These are phyloP conservation scores for Tamandua tetradactyla DNA, from an alignment of 2,797 vertebrate species.

Conservation along the genomic window DNA sequence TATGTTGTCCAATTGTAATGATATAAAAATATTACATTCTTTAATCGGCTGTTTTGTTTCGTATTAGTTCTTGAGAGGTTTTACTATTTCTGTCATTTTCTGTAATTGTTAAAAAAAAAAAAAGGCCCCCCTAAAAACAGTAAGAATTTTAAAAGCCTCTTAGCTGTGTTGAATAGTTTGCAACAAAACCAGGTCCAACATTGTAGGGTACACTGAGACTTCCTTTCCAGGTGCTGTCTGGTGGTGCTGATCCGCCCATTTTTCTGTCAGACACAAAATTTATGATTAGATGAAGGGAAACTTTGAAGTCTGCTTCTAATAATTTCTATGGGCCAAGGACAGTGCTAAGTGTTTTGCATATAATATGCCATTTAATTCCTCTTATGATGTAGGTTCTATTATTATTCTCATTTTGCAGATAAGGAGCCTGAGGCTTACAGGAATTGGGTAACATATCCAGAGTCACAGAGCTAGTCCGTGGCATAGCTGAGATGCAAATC, in stretches of 20 bases:
- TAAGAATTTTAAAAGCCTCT: slow-evolving; percentile 69
- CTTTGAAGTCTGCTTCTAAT: background rate
- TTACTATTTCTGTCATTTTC: background rate
- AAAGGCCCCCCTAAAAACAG: background rate
- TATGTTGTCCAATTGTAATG: background rate
- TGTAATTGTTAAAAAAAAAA: background rate
- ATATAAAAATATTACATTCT: background rate
- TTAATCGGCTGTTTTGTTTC: background rate
- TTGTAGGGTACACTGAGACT: slow-evolving; percentile 92
- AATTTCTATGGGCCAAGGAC: background rate
- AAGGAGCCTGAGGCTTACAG: background rate
- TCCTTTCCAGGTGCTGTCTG: slow-evolving; percentile 93
- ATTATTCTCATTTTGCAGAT: background rate
- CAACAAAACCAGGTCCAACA: slow-evolving; percentile 92
- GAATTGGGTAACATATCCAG: background rate
- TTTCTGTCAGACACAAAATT: slow-evolving; percentile 85
- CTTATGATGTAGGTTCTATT: background rate
- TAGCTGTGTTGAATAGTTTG: slow-evolving; percentile 88
- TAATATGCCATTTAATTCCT: background rate
- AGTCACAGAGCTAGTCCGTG: background rate
- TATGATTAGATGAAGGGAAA: slow-evolving; percentile 5
- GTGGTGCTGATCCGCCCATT: slow-evolving; percentile 91
- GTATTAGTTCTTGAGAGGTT: background rate
- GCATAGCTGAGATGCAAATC: background rate
- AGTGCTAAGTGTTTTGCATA: background rate